Conservation (phyloP, 37 sponge, comb jelly and placozoan species). For the Halichondria panicea region DNA sequence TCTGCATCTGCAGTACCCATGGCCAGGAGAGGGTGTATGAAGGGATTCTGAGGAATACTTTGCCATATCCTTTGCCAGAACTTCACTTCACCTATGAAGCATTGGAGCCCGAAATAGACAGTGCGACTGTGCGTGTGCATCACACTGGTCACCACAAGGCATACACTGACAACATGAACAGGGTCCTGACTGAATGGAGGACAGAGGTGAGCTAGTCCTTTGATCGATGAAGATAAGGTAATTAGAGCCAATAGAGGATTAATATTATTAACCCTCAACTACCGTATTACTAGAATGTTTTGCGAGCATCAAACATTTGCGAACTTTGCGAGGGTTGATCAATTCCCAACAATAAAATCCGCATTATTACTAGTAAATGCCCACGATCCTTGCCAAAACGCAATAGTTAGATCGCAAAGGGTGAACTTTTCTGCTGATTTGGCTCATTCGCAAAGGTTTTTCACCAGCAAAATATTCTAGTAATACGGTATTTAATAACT, state of each 20-base stretch:
- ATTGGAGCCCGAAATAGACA: slow-evolving; percentile 74
- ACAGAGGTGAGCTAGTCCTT: slow-evolving; percentile 30
- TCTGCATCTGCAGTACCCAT: not conserved
- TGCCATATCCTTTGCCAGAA: slow-evolving; percentile 51
- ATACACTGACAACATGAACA: slow-evolving; percentile 76
- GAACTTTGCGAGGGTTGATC: too few species aligned
- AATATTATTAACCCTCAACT: not conserved
- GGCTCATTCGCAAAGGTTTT: too few species aligned
- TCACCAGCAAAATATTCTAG: too few species aligned
- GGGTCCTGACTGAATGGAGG: slow-evolving; percentile 69
- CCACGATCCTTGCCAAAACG: too few species aligned
- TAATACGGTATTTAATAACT: too few species aligned
- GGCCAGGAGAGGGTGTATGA: slow-evolving; percentile 17
- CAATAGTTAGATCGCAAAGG: too few species aligned
- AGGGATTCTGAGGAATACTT: not conserved
- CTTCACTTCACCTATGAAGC: slow-evolving; percentile 66
- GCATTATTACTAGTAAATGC: too few species aligned
- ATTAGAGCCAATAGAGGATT: not conserved
- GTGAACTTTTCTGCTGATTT: too few species aligned
- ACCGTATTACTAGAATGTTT: too few species aligned
- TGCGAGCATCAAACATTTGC: too few species aligned
- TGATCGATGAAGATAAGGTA: not conserved
- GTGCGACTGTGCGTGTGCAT: slow-evolving; percentile 66
- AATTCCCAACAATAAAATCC: too few species aligned
- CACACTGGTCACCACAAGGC: slow-evolving; percentile 76